Evolutionary conservation across 1,140 invertebrate species (phyloP).

Genomic region (Hylaeus anthracinus): DNA sequence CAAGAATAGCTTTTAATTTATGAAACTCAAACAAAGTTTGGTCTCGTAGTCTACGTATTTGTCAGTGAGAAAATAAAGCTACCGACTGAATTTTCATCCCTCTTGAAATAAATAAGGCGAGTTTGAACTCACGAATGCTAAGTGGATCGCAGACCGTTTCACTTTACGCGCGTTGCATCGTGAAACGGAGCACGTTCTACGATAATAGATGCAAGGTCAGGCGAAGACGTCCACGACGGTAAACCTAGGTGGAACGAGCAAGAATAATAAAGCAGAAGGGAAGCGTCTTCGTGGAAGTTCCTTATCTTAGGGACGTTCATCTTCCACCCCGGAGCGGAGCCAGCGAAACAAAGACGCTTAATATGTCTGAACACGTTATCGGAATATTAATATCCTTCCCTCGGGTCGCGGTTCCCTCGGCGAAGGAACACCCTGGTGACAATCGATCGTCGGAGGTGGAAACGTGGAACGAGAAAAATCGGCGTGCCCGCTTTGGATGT

Average conservation of each 20-base stretch:
- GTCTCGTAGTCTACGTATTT: too few species aligned
- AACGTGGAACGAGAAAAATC: slow-evolving; percentile 40
- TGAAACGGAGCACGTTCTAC: slow-evolving; percentile 35
- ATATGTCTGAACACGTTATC: slow-evolving; percentile 47
- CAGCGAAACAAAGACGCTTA: slow-evolving; percentile 27
- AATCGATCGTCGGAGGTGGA: slow-evolving; percentile 29
- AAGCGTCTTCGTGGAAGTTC: slow-evolving; percentile 30
- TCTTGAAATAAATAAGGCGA: too few species aligned
- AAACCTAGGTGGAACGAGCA: slow-evolving; percentile 11
- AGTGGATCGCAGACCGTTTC: slow-evolving; percentile 5
- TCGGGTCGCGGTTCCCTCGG: not conserved
- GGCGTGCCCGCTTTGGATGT: slow-evolving; percentile 15
- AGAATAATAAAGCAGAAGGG: slow-evolving; percentile 44
- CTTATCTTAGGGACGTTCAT: slow-evolving; percentile 52
- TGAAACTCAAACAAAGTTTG: too few species aligned
- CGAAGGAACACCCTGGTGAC: slow-evolving; percentile 20
- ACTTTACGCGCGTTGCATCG: slow-evolving; percentile 18
- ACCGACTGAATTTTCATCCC: too few species aligned
- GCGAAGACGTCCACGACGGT: not conserved
- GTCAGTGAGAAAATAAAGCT: too few species aligned
- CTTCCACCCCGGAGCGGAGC: not conserved
- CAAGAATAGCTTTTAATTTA: too few species aligned
- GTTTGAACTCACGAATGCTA: not conserved
- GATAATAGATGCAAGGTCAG: slow-evolving; percentile 37
- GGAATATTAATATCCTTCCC: slow-evolving; percentile 52